A percentile compares a stretch with the other conserved stretches of the same genome.
These are phyloP conservation scores for Ophonus ardosiacus DNA, from an alignment of 2,888 invertebrate genomes.

Conservation along the genomic window DNA sequence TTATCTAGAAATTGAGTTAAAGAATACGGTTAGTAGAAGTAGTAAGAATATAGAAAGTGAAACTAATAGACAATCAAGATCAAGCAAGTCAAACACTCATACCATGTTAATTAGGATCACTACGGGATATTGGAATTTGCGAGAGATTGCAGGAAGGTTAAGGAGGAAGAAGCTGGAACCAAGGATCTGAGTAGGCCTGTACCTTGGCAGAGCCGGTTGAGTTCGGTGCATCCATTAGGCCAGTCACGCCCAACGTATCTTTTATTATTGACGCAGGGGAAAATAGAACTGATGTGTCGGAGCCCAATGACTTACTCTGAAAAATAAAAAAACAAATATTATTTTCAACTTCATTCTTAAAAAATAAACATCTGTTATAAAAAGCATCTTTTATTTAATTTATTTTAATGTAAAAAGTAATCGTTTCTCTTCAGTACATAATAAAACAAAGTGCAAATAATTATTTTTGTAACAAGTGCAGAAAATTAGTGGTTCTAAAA, in stretches of 20 bases:
- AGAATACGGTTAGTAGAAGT: conserved; percentile 2
- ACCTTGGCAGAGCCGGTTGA: conserved; percentile 75
- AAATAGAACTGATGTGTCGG: conserved; percentile 87
- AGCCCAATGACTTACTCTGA: conserved; percentile 91
- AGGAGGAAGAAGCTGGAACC: conserved; percentile 62
- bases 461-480: too few species aligned
- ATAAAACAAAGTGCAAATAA: too few species aligned
- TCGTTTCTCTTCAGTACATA: too few species aligned
- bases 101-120: conserved; percentile 61
- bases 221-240: conserved; percentile 78
- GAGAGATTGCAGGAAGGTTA: conserved; percentile 24
- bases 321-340: conserved; percentile 72
- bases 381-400: too few species aligned
- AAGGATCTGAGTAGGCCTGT: conserved; percentile 65
- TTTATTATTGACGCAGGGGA: conserved; percentile 93
- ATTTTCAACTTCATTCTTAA: conserved; percentile 21
- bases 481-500: too few species aligned
- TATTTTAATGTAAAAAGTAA: too few species aligned
- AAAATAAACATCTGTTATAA: background rate
- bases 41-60: conserved; percentile 37
- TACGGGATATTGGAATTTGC: conserved; percentile 34
- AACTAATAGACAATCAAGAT: conserved; percentile 56
- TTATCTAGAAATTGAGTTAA: background rate
- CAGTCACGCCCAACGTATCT: conserved; percentile 85
- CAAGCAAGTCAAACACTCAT: conserved; percentile 56